Conservation (phyloP, 2,797 vertebrate species). For the Eulemur coronatus region DNA sequence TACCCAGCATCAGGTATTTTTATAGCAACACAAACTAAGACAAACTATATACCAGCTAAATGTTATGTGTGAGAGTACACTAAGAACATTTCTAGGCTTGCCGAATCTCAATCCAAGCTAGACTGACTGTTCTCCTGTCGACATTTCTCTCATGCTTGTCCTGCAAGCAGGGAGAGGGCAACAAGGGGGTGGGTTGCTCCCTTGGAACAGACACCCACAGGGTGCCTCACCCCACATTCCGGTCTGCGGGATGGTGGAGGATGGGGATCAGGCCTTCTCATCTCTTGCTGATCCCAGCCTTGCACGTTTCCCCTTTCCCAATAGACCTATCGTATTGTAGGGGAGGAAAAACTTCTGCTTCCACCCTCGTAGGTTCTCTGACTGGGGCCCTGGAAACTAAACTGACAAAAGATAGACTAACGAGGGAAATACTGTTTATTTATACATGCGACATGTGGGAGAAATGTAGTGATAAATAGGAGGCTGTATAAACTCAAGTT, state of each 20-base stretch:
- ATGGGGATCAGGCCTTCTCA: neutral
- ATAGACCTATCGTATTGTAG: accelerated
- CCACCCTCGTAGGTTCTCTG: neutral
- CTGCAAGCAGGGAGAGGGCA: neutral
- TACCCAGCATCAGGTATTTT: neutral
- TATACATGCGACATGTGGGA: accelerated
- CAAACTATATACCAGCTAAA: neutral
- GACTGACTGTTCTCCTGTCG: neutral
- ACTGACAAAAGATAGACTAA: neutral
- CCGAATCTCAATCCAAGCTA: neutral
- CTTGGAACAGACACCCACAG: neutral
- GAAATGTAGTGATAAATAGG: no score
- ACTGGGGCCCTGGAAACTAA: neutral
- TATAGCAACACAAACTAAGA: neutral
- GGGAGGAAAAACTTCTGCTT: no score
- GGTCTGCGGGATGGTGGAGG: neutral
- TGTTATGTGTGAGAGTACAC: neutral
- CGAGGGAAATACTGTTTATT: neutral
- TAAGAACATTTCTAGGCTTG: neutral
- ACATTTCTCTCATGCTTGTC: neutral
- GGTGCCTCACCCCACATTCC: no score
- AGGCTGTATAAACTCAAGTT: no score
- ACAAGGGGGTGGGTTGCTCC: neutral
- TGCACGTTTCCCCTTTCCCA: neutral
- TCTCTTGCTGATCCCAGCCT: neutral